These are phyloP conservation scores for Hemibagrus wyckioides DNA, from an alignment of 2,113 vertebrate species.

Conservation along the genomic window DNA sequence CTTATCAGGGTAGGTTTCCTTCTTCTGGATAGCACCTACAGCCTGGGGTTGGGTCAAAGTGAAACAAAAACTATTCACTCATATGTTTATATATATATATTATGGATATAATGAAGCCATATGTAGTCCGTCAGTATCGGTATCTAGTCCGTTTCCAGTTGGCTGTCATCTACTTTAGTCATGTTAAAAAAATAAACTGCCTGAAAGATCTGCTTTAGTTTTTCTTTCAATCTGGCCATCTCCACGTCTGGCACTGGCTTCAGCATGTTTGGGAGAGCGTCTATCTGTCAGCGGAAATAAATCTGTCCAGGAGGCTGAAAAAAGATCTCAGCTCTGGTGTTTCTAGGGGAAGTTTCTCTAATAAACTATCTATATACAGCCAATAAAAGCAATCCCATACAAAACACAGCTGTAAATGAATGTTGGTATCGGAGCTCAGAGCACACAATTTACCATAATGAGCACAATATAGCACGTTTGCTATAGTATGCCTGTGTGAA, in stretches of 20 bases:
- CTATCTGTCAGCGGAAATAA: constrained; percentile 61
- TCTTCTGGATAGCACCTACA: constrained; percentile 59
- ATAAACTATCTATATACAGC: not conserved
- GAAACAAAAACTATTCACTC: not conserved
- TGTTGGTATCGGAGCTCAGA: not conserved
- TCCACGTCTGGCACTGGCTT: constrained; percentile 27
- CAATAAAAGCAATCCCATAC: not conserved
- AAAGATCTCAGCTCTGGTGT: constrained; percentile 60
- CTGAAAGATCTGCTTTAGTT: constrained; percentile 35
- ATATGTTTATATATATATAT: not conserved
- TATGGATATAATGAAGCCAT: not conserved
- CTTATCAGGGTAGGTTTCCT: constrained; percentile 54
- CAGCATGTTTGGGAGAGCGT: constrained; percentile 2
- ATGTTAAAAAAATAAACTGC: not conserved
- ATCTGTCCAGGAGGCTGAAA: constrained; percentile 63
- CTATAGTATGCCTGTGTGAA: not conserved
- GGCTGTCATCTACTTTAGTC: not conserved
- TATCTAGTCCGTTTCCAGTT: not conserved
- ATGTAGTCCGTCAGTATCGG: no score
- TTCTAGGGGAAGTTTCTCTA: not conserved
- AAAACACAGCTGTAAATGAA: not conserved
- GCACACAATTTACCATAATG: not conserved
- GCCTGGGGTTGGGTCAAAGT: constrained; percentile 59
- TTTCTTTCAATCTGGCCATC: constrained; percentile 42
- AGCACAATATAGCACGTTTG: not conserved